Base-by-base conservation (phyloP, 2,113 vertebrate species). In the Psophia crepitans region DNA sequence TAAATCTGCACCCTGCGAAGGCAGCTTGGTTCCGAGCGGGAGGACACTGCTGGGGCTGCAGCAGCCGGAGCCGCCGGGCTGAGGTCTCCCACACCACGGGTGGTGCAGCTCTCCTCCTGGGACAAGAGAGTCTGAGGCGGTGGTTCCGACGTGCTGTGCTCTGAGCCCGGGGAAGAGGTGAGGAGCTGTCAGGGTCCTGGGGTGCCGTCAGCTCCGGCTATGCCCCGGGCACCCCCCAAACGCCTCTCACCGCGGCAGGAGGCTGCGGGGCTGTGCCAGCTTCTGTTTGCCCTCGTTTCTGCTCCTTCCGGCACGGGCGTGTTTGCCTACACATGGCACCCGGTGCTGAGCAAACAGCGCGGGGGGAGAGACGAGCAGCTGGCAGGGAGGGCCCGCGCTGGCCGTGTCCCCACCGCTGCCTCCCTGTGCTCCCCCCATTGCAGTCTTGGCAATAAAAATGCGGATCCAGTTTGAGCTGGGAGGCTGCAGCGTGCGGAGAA, bases 221-320 rank as follows among this genome's bases (percentile, higher is more conserved):
- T 51, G 53, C 30, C 24, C 26, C 51, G 49, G 44, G 58, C 44
- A 44, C 5, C 6, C 24, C 71, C 28, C 20, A 48, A 5, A 61
- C 7, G 10, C 14, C 35, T 2, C 32, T 68, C 26, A 9, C 8
- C 0, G 0, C 2, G 5, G 21, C 2, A 0, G 5, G 19, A 46
- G 82, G n/a, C 57, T 54, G 33, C 3, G 7, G 78, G 41, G 9
- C 35, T 1, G 2, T n/a, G 6, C 27, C 77, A 81, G 74, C 26
- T 61, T 54, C 76, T 94, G 70, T 96, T 95, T 93, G 69, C 60
- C 64, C 51, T 92, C 2, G 0, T 33, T 96, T 81, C 44, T 90
- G 63, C 80, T 92, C 68, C 87, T 82, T 60, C 87, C 28, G 0
- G 51, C 71, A 83, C 69, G 19, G 74, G 73, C 30, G 4, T 95